Conservation (phyloP, 2,113 vertebrate genomes). For the Numida meleagris region DNA sequence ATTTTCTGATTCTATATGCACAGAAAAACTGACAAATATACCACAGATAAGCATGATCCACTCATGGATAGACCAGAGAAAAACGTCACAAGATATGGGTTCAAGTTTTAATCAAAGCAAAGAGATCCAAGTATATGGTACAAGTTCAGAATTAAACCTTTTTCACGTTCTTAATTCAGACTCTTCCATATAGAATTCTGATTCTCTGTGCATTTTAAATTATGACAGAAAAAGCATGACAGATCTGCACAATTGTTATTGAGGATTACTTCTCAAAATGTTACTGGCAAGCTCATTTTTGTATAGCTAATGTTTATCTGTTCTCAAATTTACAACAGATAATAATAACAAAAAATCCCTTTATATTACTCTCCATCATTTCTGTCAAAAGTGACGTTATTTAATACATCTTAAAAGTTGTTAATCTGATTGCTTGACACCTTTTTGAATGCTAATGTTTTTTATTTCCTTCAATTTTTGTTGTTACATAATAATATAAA, state of each 20-base stretch:
- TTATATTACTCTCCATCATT: not conserved
- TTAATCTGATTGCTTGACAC: not conserved
- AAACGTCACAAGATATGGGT: not conserved
- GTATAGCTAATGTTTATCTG: not conserved
- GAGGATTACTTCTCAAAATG: not conserved
- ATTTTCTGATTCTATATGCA: not conserved
- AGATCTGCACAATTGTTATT: not conserved
- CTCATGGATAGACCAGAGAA: not conserved
- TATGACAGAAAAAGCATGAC: not conserved
- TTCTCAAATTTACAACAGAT: not conserved
- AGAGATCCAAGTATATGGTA: not conserved
- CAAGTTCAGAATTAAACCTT: not conserved
- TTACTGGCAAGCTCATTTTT: not conserved
- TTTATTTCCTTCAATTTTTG: not conserved
- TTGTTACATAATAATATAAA: not conserved
- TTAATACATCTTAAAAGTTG: not conserved
- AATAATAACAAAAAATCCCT: not conserved
- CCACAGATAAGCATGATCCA: not conserved
- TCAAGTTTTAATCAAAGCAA: not conserved
- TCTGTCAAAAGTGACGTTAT: not conserved
- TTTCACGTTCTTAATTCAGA: not conserved
- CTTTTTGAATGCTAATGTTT: not conserved
- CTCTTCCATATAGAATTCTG: not conserved
- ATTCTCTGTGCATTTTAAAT: not conserved
- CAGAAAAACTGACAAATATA: not conserved